Conservation (phyloP, 2,797 vertebrate species). For the Centropyge bicolor region DNA sequence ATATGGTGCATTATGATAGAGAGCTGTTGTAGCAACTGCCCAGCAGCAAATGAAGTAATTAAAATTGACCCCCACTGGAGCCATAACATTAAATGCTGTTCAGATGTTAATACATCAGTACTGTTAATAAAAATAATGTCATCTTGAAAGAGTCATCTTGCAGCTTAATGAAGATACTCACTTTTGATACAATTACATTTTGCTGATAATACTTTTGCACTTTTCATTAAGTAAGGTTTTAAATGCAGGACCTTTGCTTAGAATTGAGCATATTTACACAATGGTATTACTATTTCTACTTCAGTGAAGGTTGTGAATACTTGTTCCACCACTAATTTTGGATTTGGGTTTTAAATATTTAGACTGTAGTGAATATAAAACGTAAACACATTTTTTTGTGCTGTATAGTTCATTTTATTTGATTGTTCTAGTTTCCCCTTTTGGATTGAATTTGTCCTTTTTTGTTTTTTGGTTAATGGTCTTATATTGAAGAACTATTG, state of each 20-base stretch:
- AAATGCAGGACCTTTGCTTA: neutral
- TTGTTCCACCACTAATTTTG: neutral
- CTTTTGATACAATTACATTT: neutral
- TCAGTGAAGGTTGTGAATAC: neutral
- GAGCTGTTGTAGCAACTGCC: neutral
- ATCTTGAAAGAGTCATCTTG: neutral
- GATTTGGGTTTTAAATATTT: neutral
- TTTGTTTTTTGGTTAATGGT: no score
- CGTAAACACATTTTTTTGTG: neutral
- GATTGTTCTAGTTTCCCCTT: neutral
- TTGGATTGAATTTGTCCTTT: neutral
- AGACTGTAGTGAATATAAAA: neutral
- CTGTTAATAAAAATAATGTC: neutral
- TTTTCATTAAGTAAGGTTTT: slow-evolving; percentile 16
- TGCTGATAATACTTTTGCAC: neutral
- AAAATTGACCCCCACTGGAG: neutral
- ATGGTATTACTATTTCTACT: neutral
- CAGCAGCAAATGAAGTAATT: neutral
- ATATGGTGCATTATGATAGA: neutral
- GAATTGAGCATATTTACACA: neutral
- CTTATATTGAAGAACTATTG: neutral
- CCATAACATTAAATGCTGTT: neutral
- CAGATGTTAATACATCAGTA: neutral
- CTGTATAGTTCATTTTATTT: neutral
- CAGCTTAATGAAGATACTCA: neutral